Base-by-base conservation (phyloP, 2,888 invertebrate species). In the Cyclophora albipunctata region DNA sequence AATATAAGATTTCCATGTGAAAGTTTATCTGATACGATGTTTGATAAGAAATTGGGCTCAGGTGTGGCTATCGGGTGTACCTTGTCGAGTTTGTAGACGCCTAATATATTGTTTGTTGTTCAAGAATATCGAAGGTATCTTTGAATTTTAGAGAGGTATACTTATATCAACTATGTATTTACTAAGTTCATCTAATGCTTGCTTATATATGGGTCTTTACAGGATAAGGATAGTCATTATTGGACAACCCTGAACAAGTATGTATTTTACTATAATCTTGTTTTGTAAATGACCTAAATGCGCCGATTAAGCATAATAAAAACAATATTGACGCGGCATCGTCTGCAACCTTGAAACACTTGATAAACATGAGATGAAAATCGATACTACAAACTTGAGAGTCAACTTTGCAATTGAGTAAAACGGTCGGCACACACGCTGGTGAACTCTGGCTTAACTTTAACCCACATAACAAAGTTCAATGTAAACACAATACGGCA, bases 381-480 rank as follows among this genome's bases (percentile, higher is more conserved):
- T 87, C 86, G 85, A 87, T 86, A 79, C 70, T 71, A 73, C 75
- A 78, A 84, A 85, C 78, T 85, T 84, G 77, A 75, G 75, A 82
- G 76, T 76, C 72, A 85, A 86, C 78, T 86, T 86, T 78, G 78
- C 80, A 80, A 85, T 84, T 72, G 81, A 82, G 81, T 73, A 71
- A 77, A 78, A 75, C 78, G 75, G 69, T 71, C 74, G 77, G 73
- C 84, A 85, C 87, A 86, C 80, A 86, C 84, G 83, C 70, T 72
- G 73, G 72, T 81, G 85, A 87, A 88, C 87, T 88, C 87, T 78
- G 77, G 78, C 78, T 88, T 87, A 84, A 88, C 88, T 88, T 88
- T 88, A 88, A 88, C 88, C 88, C 87, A 88, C 85, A 88, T 88
- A 86, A 87, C 87, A 85, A 87, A 88, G 88, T 88, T 88, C 81